Base-by-base conservation (phyloP, 92 coral and sea anemone genomes). In the Actinostola sp. region DNA sequence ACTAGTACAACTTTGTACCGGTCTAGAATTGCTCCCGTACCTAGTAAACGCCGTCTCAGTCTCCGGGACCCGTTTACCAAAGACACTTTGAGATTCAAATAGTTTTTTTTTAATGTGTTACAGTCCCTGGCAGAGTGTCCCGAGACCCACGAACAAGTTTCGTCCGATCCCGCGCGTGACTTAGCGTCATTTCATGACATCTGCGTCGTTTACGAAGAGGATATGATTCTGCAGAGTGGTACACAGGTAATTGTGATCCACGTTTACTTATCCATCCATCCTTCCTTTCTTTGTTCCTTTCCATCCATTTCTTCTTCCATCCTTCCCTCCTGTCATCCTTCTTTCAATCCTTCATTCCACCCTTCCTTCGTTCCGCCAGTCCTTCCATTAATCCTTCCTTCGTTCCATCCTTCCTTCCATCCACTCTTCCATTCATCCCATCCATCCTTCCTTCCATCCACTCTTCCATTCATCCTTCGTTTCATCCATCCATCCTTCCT, bases 161-260 rank as follows among this genome's bases (percentile, higher is more conserved):
- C 98, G 38, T 88, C 97, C 28, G 98, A 94, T 63, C 87, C 86
- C 16, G 96, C 97, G 49, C 90, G 97, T 73, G 96, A 94, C 70
- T 81, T 94, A 57, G 97, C 98, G 6, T 83, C 96, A 39, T 73
- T 94, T 17, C 93, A 94, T 54, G 98, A 94, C 66, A 77, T 91
- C 46, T 94, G 98, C 63, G 88, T 84, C 11, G 82, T 71, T 31
- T 87, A 88, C 67, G 81, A 86, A 43, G 76, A 87, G 10, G 98
- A 89, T 32, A 60, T 94, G 12, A 82, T 91, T 56, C 89, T 85
- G 53, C 89, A 84, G 45, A 79, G 94, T 61, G 67, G 61, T 10
- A 73, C 87, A 23, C 90, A 86, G 89, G 98, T 94, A 89, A 58
- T 63, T 2, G 27, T 21, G 53, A 20, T n/a, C 23, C 23, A 46